Percentiles rank a stretch among this genome's conserved stretches.
phyloP scores from a whole-genome alignment of 37 sponge, comb jelly and placozoan species.

The Spongilla lacustris region DNA sequence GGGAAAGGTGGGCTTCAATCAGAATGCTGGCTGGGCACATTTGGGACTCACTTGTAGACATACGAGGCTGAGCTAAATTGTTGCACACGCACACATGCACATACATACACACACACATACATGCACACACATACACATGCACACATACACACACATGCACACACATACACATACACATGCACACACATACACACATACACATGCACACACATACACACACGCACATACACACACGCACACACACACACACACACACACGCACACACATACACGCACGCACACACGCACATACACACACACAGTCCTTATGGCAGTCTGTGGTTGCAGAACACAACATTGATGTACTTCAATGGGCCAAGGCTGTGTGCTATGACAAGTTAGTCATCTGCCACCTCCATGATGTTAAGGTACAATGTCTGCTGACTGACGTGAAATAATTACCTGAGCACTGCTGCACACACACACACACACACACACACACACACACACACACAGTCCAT shows the following conservation, averaged over 20 bases:
- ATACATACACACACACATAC: conserved; percentile 9
- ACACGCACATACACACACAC: not conserved
- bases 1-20: not conserved
- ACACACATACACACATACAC: conserved; percentile 5
- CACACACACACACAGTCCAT: conserved; percentile 43
- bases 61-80: no score
- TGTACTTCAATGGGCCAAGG: conserved; percentile 79
- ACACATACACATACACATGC: not conserved
- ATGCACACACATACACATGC: not conserved
- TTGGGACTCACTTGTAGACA: not conserved
- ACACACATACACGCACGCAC: conserved; percentile 19
- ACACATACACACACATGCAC: not conserved
- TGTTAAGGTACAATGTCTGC: conserved; percentile 79
- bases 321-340: conserved; percentile 77
- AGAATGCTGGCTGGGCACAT: not conserved
- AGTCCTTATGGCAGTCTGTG: conserved; percentile 73
- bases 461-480: conserved; percentile 38
- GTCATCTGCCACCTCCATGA: conserved; percentile 86
- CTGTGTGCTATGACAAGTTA: conserved; percentile 58
- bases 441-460: not conserved
- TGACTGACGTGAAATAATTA: not conserved
- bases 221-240: conserved; percentile 12
- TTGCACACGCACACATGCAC: not conserved
- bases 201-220: not conserved
- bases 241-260: not conserved